A percentile compares a stretch with the other conserved stretches of the same genome.
These are phyloP conservation scores for Pterocles gutturalis DNA, from an alignment of 2,113 vertebrate genomes.

Conservation along the genomic window DNA sequence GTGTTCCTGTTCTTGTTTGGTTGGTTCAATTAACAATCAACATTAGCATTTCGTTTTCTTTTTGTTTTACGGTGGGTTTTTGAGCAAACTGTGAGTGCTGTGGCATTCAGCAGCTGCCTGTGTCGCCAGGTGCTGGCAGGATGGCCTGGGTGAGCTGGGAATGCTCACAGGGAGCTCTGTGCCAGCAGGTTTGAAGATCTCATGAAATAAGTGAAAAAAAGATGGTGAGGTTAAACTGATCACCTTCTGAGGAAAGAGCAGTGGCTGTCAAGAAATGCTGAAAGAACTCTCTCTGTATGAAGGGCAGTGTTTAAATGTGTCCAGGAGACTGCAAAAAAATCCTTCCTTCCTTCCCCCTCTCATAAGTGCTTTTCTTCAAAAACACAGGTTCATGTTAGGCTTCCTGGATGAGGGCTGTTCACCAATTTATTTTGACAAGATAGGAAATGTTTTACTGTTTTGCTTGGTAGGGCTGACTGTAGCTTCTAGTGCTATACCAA, in stretches of 20 bases:
- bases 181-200: background rate
- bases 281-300: background rate
- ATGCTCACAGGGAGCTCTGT: background rate
- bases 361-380: background rate
- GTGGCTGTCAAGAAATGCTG: background rate
- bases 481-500: background rate
- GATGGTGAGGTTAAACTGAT: background rate
- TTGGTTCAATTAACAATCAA: background rate
- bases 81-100: background rate
- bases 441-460: background rate
- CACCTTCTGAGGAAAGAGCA: background rate
- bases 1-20: conserved; percentile 32
- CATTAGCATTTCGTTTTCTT: background rate
- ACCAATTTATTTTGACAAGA: background rate
- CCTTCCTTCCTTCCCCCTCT: background rate
- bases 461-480: background rate
- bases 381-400: rapidly evolving
- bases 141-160: background rate
- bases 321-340: background rate
- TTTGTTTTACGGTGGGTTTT: background rate
- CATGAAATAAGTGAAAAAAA: background rate
- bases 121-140: rapidly evolving
- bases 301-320: background rate
- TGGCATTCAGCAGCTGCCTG: background rate
- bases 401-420: background rate